A percentile compares a stretch with the other conserved stretches of the same genome.
Evolutionary conservation across 2,888 invertebrate genomes (phyloP).

Genomic region (Luperina nickerlii): DNA sequence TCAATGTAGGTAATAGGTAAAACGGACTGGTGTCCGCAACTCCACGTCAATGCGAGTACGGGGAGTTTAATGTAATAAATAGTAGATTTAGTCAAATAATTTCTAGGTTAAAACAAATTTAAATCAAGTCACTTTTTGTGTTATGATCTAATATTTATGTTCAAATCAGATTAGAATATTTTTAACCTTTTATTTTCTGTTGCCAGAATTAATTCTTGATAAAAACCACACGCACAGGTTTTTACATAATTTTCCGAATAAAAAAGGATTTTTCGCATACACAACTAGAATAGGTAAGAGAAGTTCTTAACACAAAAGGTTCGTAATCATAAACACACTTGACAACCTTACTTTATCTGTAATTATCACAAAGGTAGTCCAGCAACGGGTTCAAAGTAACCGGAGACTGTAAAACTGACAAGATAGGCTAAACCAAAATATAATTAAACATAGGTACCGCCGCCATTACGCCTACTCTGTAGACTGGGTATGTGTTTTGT

Average conservation of each 20-base stretch:
- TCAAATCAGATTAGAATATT: background rate
- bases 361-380: constrained; percentile 40
- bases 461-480: constrained; percentile 32
- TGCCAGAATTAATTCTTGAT: background rate
- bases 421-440: constrained; percentile 48
- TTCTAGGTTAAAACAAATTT: background rate
- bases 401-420: constrained; percentile 49
- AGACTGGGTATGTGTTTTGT: constrained; percentile 32
- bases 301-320: background rate
- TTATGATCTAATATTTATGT: background rate
- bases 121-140: background rate
- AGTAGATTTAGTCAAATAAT: background rate
- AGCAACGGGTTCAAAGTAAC: constrained; percentile 50
- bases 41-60: no score
- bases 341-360: constrained; percentile 18
- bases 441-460: constrained; percentile 35
- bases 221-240: background rate
- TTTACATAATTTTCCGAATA: background rate
- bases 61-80: no score
- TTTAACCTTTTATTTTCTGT: background rate
- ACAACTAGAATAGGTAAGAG: background rate
- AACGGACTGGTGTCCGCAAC: no score
- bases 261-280: background rate
- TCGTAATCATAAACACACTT: constrained; percentile 18
- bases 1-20: background rate